Percentiles rank a stretch among this genome's conserved stretches.
These are phyloP conservation scores for Gastracanthus pulcherrimus DNA, from an alignment of 2,888 invertebrate species.

Conservation along the genomic window DNA sequence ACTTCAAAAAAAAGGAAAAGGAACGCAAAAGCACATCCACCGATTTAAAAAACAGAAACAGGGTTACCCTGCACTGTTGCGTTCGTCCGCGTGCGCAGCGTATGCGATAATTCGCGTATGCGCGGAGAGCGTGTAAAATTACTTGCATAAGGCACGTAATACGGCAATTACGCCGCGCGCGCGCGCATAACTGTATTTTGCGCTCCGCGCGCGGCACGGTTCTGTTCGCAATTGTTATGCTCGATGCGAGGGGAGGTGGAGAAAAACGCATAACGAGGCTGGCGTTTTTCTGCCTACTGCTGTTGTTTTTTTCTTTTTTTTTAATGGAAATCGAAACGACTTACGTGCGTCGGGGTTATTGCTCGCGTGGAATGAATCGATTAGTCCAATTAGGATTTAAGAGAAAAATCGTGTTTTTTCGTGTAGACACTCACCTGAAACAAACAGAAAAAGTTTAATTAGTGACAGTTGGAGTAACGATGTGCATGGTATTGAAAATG, in stretches of 20 bases:
- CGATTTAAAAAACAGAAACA: background rate
- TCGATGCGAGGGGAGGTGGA: background rate
- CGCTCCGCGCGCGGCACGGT: conserved; percentile 6
- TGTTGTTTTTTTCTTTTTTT: background rate
- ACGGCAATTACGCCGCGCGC: conserved; percentile 33
- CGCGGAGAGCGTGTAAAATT: conserved; percentile 40
- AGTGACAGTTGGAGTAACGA: no score
- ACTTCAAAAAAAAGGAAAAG: background rate
- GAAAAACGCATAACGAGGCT: conserved; percentile 26
- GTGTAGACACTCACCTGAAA: conserved; percentile 46
- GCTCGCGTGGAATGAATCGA: conserved; percentile 36
- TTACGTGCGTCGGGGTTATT: background rate
- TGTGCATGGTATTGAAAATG: no score
- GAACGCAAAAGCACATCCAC: background rate
- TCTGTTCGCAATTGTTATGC: conserved; percentile 40
- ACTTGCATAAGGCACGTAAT: conserved; percentile 50
- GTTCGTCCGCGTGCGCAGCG: background rate
- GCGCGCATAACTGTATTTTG: conserved; percentile 38
- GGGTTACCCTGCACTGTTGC: no score
- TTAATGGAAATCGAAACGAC: conserved; percentile 34
- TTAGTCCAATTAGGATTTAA: conserved; percentile 16
- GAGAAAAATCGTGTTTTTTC: background rate
- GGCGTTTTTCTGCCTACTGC: background rate
- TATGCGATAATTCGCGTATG: conserved; percentile 16
- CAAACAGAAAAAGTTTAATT: background rate